A percentile compares a stretch with the other conserved stretches of the same genome.
These are phyloP conservation scores for Caiman crocodilus DNA, from an alignment of 2,797 vertebrate genomes.

Conservation along the genomic window DNA sequence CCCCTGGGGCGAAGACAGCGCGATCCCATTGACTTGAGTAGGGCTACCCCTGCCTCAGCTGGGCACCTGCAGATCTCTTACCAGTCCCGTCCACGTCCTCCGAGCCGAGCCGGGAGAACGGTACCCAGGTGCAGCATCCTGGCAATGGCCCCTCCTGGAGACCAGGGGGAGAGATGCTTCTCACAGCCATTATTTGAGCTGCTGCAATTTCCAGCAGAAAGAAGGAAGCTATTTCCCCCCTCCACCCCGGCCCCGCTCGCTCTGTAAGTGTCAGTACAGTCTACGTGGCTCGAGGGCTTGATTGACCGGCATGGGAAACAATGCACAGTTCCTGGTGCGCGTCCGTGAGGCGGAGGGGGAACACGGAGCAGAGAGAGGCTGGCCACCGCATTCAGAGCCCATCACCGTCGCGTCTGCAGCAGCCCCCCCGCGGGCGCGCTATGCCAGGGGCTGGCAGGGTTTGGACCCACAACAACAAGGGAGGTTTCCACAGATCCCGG, in stretches of 20 bases:
- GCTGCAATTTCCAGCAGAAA: background rate
- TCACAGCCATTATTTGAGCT: slow-evolving; percentile 7
- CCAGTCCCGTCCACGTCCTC: background rate
- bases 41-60: background rate
- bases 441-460: background rate
- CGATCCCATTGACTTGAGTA: accelerated
- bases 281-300: background rate
- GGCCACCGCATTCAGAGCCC: background rate
- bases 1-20: background rate
- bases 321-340: background rate
- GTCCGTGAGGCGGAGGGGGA: background rate
- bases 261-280: slow-evolving; percentile 27
- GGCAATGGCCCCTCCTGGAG: background rate
- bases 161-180: background rate
- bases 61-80: background rate
- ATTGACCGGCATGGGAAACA: background rate
- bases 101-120: background rate
- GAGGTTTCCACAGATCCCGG: background rate
- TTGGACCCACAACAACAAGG: background rate
- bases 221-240: background rate
- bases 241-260: too few species aligned
- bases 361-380: background rate
- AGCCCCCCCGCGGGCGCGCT: background rate
- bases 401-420: background rate
- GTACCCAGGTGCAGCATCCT: background rate